Percentiles rank a stretch among this genome's conserved stretches.
These are phyloP conservation scores for Drosophila subsilvestris DNA, from an alignment of 2,888 invertebrate genomes.

Conservation along the genomic window DNA sequence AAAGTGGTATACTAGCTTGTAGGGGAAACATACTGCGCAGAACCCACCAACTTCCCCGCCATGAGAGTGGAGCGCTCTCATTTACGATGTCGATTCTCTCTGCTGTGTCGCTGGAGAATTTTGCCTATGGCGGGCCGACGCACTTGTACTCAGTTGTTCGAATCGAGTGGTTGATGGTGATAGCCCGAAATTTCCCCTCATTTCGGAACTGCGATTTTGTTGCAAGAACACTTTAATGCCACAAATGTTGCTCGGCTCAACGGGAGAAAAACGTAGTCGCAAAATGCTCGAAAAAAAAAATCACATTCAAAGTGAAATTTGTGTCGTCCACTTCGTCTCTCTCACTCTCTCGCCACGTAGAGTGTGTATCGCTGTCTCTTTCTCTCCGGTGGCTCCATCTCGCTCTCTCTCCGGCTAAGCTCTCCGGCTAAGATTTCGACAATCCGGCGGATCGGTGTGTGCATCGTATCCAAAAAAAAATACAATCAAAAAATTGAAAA, in stretches of 20 bases:
- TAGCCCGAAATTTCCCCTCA: slow-evolving; percentile 14
- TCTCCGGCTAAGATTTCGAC: slow-evolving; percentile 30
- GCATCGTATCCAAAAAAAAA: slow-evolving; percentile 22
- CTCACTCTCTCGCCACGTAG: neutral
- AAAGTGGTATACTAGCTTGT: too few species aligned
- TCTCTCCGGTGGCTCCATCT: slow-evolving; percentile 1
- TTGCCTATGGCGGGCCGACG: too few species aligned
- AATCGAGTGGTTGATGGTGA: too few species aligned
- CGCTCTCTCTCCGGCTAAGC: slow-evolving; percentile 27
- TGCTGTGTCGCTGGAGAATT: too few species aligned
- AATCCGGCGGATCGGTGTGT: slow-evolving; percentile 46
- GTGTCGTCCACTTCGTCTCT: slow-evolving; percentile 36
- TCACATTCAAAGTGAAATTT: slow-evolving; percentile 71
- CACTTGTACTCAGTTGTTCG: too few species aligned
- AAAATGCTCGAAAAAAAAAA: slow-evolving; percentile 57
- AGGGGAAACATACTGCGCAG: too few species aligned
- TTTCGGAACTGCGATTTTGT: neutral
- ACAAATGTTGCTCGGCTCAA: slow-evolving; percentile 32
- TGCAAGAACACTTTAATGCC: neutral
- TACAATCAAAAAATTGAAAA: slow-evolving; percentile 25
- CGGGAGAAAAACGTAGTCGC: too few species aligned
- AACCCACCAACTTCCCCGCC: too few species aligned
- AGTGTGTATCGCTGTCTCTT: slow-evolving; percentile 3
- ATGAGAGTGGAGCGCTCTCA: too few species aligned
- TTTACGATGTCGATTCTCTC: too few species aligned